Evolutionary conservation across 2,113 vertebrate species (phyloP).

Genomic region (Tonatia bakeri): DNA sequence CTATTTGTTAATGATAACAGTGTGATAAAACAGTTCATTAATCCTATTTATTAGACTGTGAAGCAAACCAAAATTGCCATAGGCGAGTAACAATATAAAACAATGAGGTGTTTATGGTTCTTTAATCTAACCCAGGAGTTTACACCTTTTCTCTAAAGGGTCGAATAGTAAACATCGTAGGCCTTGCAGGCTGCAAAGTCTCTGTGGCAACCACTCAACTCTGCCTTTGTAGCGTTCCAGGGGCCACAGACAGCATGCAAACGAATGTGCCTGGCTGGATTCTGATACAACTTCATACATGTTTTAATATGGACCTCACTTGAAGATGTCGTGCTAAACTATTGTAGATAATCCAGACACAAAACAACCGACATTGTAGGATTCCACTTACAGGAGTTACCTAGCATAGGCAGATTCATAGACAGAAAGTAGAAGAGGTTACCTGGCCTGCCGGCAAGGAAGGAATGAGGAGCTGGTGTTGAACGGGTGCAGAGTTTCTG

Average conservation of each 20-base stretch:
- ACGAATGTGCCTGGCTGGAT: neutral
- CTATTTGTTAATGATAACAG: conserved; percentile 48
- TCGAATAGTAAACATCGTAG: neutral
- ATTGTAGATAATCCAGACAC: neutral
- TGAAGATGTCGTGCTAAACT: neutral
- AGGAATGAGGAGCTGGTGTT: neutral
- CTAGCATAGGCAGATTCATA: neutral
- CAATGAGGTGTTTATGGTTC: neutral
- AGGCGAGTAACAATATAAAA: neutral
- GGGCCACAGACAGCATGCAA: neutral
- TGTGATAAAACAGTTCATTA: conserved; percentile 59
- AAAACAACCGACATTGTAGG: neutral
- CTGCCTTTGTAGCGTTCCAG: neutral
- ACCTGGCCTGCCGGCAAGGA: neutral
- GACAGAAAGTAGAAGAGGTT: neutral
- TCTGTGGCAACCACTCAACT: neutral
- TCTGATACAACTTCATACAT: neutral
- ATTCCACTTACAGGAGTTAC: neutral
- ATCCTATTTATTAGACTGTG: conserved; percentile 37
- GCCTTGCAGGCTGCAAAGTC: neutral
- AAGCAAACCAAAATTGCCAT: conserved; percentile 44
- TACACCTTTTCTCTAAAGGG: neutral
- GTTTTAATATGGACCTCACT: neutral
- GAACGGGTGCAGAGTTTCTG: neutral
- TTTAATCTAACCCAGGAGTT: neutral